A percentile compares a stretch with the other conserved stretches of the same genome.
Evolutionary conservation across 2,888 invertebrate genomes (phyloP).

Genomic region (Brenthis hecate): DNA sequence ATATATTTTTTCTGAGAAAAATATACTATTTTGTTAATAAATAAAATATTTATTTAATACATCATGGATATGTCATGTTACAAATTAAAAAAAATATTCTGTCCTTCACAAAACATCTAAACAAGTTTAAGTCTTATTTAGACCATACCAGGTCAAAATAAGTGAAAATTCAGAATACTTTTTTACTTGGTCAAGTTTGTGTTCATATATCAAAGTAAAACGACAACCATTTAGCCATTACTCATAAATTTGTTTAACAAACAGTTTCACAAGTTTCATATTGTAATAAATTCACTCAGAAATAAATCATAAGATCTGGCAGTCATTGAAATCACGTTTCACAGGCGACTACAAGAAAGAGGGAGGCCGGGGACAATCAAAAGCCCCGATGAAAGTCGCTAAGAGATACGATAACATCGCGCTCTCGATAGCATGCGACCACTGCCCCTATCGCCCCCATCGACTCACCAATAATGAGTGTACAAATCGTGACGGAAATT

Average conservation of each 20-base stretch:
- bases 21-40: too few relatives aligned
- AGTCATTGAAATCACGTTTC: constrained; percentile 72
- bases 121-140: too few relatives aligned
- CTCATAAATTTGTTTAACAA: constrained; percentile 53
- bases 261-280: constrained; percentile 52
- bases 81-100: too few relatives aligned
- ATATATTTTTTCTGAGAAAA: too few relatives aligned
- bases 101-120: too few relatives aligned
- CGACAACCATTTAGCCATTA: constrained; percentile 34
- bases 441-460: constrained; percentile 81
- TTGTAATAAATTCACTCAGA: constrained; percentile 52
- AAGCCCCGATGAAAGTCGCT: constrained; percentile 78
- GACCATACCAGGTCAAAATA: not conserved
- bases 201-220: constrained; percentile 50
- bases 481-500: constrained; percentile 82
- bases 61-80: too few relatives aligned
- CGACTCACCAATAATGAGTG: constrained; percentile 76
- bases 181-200: constrained; percentile 36
- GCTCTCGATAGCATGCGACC: constrained; percentile 71
- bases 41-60: too few relatives aligned
- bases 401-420: constrained; percentile 76
- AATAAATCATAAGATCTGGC: constrained; percentile 69
- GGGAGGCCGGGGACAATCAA: constrained; percentile 63
- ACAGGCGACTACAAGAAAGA: constrained; percentile 56
- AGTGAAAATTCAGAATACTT: constrained; percentile 21